A percentile compares a stretch with the other conserved stretches of the same genome.
Conservation (phyloP, 2,797 vertebrate species). For the Acrossocheilus wenchowensis region DNA sequence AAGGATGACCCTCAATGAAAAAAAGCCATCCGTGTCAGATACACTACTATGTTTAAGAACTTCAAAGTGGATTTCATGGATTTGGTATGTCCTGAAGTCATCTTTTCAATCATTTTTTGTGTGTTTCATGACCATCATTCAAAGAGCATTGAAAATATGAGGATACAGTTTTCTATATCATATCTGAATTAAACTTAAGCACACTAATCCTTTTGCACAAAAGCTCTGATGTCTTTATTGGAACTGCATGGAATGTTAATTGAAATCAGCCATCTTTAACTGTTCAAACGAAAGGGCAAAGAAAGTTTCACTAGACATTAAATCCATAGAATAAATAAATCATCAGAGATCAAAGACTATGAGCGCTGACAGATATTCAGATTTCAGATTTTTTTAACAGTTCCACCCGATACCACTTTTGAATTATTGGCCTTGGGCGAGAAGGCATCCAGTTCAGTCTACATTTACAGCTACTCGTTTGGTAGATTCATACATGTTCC, state of each 20-base stretch:
- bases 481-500: background rate
- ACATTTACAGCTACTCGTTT: background rate
- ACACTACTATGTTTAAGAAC: constrained; percentile 19
- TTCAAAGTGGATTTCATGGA: constrained; percentile 18
- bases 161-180: background rate
- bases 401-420: background rate
- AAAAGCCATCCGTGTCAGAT: constrained; percentile 37
- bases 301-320: background rate
- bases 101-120: background rate
- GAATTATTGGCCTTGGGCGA: background rate
- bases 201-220: background rate
- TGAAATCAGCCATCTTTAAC: constrained; percentile 26
- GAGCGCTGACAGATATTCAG: constrained; percentile 13
- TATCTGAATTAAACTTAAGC: background rate
- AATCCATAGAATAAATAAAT: constrained; percentile 14
- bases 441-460: background rate
- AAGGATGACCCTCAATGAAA: constrained; percentile 31
- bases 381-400: background rate
- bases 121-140: background rate
- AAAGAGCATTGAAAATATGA: background rate
- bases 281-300: background rate
- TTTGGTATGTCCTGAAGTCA: background rate
- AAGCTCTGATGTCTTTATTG: background rate
- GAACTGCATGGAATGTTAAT: background rate
- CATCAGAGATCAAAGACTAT: constrained; percentile 10